Conservation (phyloP, 2,113 vertebrate genomes). For the Morone chrysops region DNA sequence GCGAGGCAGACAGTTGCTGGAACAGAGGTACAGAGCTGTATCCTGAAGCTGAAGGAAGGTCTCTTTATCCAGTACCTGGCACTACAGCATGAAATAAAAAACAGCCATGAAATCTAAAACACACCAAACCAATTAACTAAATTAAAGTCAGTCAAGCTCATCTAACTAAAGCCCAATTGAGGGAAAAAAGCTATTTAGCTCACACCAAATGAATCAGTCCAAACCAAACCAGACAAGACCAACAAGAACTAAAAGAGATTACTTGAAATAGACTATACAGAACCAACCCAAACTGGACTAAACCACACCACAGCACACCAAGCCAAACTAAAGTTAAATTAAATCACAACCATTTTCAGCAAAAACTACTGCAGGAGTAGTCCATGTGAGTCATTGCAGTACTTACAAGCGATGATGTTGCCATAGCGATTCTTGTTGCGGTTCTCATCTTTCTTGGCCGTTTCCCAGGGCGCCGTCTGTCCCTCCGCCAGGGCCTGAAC, state of each 20-base stretch:
- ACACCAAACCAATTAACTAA: not conserved
- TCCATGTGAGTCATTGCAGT: slow-evolving; percentile 51
- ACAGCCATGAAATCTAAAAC: not conserved
- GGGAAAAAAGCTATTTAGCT: not conserved
- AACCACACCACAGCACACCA: not conserved
- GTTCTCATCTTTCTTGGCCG: slow-evolving; percentile 97
- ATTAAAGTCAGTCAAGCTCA: not conserved
- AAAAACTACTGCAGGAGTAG: not conserved
- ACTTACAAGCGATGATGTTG: slow-evolving; percentile 99
- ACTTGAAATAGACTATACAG: not conserved
- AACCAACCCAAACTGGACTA: not conserved
- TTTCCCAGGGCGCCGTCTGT: slow-evolving; percentile 97
- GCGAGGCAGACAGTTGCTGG: slow-evolving; percentile 7
- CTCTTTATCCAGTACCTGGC: not conserved
- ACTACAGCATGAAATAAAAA: not conserved
- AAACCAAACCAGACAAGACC: not conserved
- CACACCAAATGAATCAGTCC: not conserved
- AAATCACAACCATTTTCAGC: not conserved
- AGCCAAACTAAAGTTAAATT: not conserved
- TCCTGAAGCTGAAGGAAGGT: slow-evolving; percentile 13
- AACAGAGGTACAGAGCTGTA: slow-evolving; percentile 18
- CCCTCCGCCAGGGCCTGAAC: slow-evolving; percentile 94
- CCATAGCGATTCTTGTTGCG: slow-evolving; percentile 99
- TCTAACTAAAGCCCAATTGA: too few relatives aligned
- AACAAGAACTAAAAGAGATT: not conserved